Conservation (phyloP, 2,888 invertebrate genomes). For the Pediacus dermestoides region DNA sequence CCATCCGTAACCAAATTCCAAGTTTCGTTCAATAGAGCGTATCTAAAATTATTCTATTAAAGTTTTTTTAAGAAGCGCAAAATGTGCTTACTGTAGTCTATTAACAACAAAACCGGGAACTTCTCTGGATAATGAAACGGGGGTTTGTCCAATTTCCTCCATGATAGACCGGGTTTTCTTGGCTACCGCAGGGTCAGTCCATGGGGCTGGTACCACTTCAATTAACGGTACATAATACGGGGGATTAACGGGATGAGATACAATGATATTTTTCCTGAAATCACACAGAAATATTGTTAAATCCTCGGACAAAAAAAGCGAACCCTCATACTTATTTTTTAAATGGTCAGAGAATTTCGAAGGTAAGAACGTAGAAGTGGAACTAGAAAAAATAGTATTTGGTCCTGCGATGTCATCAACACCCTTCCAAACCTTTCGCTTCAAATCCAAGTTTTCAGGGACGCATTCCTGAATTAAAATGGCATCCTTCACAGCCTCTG, state of each 20-base stretch:
- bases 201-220: conserved; percentile 91
- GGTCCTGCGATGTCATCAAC: conserved; percentile 75
- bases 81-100: conserved; percentile 73
- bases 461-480: conserved; percentile 90
- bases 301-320: too few relatives aligned
- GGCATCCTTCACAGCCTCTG: conserved; percentile 70
- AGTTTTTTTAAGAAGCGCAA: background rate
- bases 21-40: conserved; percentile 88
- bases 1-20: conserved; percentile 85
- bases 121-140: conserved; percentile 81
- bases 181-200: conserved; percentile 79
- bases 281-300: too few relatives aligned
- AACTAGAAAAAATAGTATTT: conserved; percentile 82
- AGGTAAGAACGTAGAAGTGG: conserved; percentile 89
- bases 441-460: conserved; percentile 83
- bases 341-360: conserved; percentile 80
- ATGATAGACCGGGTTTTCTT: conserved; percentile 71
- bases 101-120: conserved; percentile 91
- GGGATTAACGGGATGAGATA: conserved; percentile 94
- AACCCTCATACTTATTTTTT: conserved; percentile 64
- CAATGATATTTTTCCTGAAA: conserved; percentile 61
- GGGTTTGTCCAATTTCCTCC: conserved; percentile 87
- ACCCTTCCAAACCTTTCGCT: conserved; percentile 72
- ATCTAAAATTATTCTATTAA: conserved; percentile 59
- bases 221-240: conserved; percentile 94